phyloP scores from a whole-genome alignment of 2,888 invertebrate species.

The Cataglyphis rosenhaueri region DNA sequence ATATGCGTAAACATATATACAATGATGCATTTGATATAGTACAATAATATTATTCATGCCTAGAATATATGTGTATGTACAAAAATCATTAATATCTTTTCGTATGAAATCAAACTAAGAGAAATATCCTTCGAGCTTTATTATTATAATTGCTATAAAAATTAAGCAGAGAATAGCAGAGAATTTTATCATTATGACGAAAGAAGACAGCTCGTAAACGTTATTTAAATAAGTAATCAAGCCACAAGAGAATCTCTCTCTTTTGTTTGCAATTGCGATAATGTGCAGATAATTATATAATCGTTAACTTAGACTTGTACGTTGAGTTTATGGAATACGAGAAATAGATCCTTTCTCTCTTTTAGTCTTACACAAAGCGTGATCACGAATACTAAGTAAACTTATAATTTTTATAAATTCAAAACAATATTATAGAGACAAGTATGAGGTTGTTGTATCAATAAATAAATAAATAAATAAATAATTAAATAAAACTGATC shows the following conservation, averaged over 20 bases:
- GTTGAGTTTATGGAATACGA: not conserved
- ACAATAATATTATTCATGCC: slow-evolving; percentile 21
- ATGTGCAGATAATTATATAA: not conserved
- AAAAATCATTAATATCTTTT: slow-evolving; percentile 16
- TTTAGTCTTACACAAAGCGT: not conserved
- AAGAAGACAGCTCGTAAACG: slow-evolving; percentile 5
- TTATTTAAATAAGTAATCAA: slow-evolving; percentile 13
- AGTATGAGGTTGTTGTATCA: not conserved
- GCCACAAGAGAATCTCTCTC: not conserved
- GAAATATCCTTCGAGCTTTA: not conserved
- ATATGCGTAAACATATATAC: not conserved
- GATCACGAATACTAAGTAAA: not conserved
- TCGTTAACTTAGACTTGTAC: not conserved
- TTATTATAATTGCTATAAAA: slow-evolving; percentile 16
- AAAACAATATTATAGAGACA: not conserved
- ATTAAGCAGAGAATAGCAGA: not conserved
- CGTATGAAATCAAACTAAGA: not conserved
- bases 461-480: not conserved
- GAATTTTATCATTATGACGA: not conserved
- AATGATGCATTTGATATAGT: not conserved
- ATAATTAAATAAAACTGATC: not conserved
- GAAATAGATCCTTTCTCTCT: not conserved
- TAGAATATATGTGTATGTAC: not conserved
- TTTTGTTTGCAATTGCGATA: not conserved
- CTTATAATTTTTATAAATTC: not conserved